Conservation (phyloP, 2,888 invertebrate genomes). For the Torymus aiolomorphi region DNA sequence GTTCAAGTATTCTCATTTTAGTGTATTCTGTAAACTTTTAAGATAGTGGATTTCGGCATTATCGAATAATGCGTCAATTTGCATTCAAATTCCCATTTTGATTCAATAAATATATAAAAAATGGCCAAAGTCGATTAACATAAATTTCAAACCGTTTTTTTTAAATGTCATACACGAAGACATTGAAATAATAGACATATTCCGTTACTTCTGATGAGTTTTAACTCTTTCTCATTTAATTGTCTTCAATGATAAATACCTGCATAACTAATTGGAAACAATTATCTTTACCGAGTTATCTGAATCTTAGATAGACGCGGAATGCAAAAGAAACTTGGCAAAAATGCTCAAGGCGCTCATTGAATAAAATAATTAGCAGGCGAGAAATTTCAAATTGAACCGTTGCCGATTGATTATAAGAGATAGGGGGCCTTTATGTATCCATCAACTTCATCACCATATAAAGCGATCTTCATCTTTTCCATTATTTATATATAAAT, state of each 20-base stretch:
- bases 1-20: slow-evolving; percentile 14
- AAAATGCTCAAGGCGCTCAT: neutral
- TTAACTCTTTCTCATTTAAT: neutral
- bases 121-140: slow-evolving; percentile 47
- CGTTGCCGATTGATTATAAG: neutral
- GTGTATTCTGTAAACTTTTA: slow-evolving; percentile 34
- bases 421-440: too few relatives aligned
- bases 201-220: slow-evolving; percentile 4
- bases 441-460: too few relatives aligned
- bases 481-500: slow-evolving; percentile 12
- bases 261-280: too few relatives aligned
- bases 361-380: neutral
- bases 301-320: too few relatives aligned
- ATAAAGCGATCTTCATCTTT: neutral
- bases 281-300: too few relatives aligned
- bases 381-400: neutral
- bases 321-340: too few relatives aligned
- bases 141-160: slow-evolving; percentile 39
- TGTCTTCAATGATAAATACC: neutral
- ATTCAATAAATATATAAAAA: slow-evolving; percentile 38
- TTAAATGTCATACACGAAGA: slow-evolving; percentile 6
- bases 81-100: slow-evolving; percentile 8
- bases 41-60: neutral
- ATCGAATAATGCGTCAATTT: slow-evolving; percentile 35
- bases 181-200: slow-evolving; percentile 18